phyloP scores from a whole-genome alignment of 2,113 vertebrate species.

The Leucosticte australis region DNA sequence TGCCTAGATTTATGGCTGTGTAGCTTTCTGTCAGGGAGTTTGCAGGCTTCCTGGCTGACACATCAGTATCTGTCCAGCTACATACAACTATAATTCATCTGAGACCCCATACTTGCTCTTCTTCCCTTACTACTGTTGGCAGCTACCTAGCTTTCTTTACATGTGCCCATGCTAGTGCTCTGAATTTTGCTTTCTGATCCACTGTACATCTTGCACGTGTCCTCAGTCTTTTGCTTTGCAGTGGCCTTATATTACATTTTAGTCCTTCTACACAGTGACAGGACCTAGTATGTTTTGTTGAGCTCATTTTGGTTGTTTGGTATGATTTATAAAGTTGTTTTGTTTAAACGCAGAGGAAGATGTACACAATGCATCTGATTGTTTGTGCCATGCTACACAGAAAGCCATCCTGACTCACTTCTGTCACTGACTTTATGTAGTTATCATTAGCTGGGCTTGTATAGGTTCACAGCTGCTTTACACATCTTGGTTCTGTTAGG shows the following conservation, averaged over 20 bases:
- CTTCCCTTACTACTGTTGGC: background rate
- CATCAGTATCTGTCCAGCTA: background rate
- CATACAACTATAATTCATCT: background rate
- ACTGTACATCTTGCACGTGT: background rate
- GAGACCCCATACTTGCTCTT: background rate
- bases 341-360: background rate
- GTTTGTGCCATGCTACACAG: background rate
- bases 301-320: background rate
- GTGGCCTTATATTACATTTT: background rate
- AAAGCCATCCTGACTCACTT: background rate
- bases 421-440: background rate
- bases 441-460: background rate
- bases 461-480: background rate
- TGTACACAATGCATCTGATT: background rate
- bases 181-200: background rate
- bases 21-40: background rate
- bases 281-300: background rate
- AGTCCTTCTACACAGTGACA: background rate
- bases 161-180: background rate
- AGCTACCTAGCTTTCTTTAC: background rate
- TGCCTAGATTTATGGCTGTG: background rate
- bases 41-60: fast-evolving
- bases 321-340: background rate
- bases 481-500: background rate
- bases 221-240: background rate